Conservation (phyloP, 2,797 vertebrate genomes). For the Sardinella longiceps region DNA sequence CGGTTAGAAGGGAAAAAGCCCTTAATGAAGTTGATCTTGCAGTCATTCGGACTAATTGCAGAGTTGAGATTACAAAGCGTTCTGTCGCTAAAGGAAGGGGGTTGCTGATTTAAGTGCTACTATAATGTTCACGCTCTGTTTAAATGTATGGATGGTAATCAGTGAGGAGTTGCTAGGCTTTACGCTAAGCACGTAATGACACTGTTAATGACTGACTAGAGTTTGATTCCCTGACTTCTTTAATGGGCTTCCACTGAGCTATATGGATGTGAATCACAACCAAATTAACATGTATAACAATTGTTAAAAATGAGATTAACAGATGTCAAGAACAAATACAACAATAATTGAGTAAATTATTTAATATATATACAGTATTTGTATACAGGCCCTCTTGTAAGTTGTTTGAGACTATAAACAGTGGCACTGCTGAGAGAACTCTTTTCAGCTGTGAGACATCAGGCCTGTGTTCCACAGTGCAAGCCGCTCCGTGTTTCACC, state of each 20-base stretch:
- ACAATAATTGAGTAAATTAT: not conserved
- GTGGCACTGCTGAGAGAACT: not conserved
- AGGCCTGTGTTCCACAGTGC: not conserved
- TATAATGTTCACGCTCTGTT: slow-evolving; percentile 64
- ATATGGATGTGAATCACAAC: not conserved
- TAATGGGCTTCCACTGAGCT: not conserved
- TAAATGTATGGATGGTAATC: slow-evolving; percentile 63
- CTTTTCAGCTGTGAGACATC: not conserved
- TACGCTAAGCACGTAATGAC: slow-evolving; percentile 31
- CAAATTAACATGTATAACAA: not conserved
- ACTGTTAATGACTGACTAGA: slow-evolving; percentile 28
- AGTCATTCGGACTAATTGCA: slow-evolving; percentile 68
- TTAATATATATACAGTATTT: not conserved
- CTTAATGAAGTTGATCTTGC: slow-evolving; percentile 72
- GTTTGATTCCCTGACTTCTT: not conserved
- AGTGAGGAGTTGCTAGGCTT: slow-evolving; percentile 45
- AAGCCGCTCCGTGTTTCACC: not conserved
- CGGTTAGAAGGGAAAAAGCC: slow-evolving; percentile 40
- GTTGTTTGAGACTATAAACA: not conserved
- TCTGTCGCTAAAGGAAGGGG: slow-evolving; percentile 63
- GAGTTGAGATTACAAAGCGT: slow-evolving; percentile 68
- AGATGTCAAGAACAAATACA: too few relatives aligned
- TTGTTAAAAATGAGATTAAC: not conserved
- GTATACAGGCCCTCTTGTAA: not conserved
- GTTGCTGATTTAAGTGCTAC: slow-evolving; percentile 65